These are phyloP conservation scores for Lasioglossum leucozonium DNA, from an alignment of 2,888 invertebrate species.

Conservation along the genomic window DNA sequence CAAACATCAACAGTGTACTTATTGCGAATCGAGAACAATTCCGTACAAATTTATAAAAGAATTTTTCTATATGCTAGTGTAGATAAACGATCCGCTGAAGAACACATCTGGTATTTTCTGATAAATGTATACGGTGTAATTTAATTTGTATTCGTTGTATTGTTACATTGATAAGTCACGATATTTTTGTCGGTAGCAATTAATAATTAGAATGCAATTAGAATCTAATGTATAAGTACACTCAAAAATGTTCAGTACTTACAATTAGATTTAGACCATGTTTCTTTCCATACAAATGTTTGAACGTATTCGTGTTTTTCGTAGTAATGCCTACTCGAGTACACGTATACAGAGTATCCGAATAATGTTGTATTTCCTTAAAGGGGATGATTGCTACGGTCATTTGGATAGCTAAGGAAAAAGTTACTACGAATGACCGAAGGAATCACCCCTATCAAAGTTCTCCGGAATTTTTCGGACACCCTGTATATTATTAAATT, in stretches of 20 bases:
- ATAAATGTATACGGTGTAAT: conserved; percentile 1
- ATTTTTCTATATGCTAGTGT: background rate
- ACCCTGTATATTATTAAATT: background rate
- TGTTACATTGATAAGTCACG: background rate
- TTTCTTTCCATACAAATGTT: background rate
- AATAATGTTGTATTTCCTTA: too few species aligned
- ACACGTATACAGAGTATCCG: background rate
- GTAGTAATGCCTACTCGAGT: background rate
- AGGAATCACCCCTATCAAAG: background rate
- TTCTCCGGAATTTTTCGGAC: background rate
- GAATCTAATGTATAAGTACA: background rate
- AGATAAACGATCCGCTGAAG: background rate
- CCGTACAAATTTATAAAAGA: background rate
- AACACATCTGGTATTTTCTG: conserved; percentile 13
- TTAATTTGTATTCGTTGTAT: conserved; percentile 9
- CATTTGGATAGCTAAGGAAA: too few species aligned
- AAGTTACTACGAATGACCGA: too few species aligned
- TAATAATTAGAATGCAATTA: background rate
- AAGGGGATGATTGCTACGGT: too few species aligned
- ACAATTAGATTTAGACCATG: background rate
- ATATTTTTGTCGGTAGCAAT: background rate
- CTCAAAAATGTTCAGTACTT: background rate
- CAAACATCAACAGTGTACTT: background rate
- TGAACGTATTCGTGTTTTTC: background rate
- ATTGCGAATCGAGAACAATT: background rate